A percentile compares a stretch with the other conserved stretches of the same genome.
These are phyloP conservation scores for Cecidostiba fungosa DNA, from an alignment of 2,888 invertebrate species.

Conservation along the genomic window DNA sequence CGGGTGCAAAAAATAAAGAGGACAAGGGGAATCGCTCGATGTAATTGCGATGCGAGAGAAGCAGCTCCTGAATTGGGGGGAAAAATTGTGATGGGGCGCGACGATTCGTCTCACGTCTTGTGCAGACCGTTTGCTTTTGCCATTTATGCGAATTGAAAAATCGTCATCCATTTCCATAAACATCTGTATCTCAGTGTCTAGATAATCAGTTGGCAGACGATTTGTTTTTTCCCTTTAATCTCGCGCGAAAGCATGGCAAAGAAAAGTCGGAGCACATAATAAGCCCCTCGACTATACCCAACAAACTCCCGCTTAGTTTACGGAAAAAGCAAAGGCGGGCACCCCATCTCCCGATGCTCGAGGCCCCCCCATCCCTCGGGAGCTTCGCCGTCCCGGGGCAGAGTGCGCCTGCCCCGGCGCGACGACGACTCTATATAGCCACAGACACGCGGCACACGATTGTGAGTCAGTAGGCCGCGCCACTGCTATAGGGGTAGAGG, in stretches of 20 bases:
- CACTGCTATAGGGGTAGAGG: conserved; percentile 70
- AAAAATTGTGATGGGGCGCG: background rate
- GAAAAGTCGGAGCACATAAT: too few relatives aligned
- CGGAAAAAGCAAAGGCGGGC: background rate
- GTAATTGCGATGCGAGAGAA: background rate
- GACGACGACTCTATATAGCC: background rate
- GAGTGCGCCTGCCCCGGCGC: background rate
- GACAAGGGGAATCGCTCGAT: background rate
- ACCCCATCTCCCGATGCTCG: background rate
- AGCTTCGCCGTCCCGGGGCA: background rate
- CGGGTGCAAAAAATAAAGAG: background rate
- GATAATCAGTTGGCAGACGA: too few relatives aligned
- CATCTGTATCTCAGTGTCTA: too few relatives aligned
- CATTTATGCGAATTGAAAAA: too few relatives aligned
- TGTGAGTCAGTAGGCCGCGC: conserved; percentile 62
- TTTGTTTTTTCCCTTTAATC: too few relatives aligned
- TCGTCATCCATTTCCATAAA: too few relatives aligned
- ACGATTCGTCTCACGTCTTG: background rate
- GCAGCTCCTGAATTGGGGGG: background rate
- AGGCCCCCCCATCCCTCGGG: conserved; percentile 7
- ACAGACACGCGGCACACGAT: too few relatives aligned
- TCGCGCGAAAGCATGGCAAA: too few relatives aligned
- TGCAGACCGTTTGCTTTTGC: too few relatives aligned
- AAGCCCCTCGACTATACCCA: too few relatives aligned
- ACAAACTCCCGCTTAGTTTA: too few relatives aligned